Evolutionary conservation across 2,113 vertebrate species (phyloP), one percentile per base, ranked within the genome.

Genomic region (Perca fluviatilis): DNA sequence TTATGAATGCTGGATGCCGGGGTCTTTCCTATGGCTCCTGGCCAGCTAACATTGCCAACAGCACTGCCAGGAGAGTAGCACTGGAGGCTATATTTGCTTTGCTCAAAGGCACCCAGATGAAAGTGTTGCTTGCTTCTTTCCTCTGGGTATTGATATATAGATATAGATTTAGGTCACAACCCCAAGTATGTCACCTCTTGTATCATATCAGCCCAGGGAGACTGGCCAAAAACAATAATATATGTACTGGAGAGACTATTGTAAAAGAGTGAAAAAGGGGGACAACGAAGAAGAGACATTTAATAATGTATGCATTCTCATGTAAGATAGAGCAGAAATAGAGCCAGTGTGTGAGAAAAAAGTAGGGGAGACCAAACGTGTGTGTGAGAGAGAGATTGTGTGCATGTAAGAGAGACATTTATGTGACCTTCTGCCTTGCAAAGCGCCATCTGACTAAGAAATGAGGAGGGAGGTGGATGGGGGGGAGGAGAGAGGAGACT

Each of bases 371-470:
- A 70, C 65, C 76, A 23, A 76, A 61, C 80, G 69, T 82, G 54
- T 61, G 19, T 64, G 51, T 46, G 70, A 43, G 54, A 51, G 77
- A 77, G 33, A 23, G 72, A 60, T 18, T 79, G 88, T 89, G 85
- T 88, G 86, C 77, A 83, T 61, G 90, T 81, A 76, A 84, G 82
- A 85, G 86, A 93, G 92, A 89, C 86, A 91, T 93, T 91, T 92
- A 85, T 87, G 89, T 94, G 93, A 94, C 93, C 92, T 93, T 94
- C 92, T 92, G 89, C 79, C 81, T 90, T 27, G 79, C 83, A 84
- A 83, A 93, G 86, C 91, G 83, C 87, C 84, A 89, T 92, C 93
- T 93, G 92, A 93, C 91, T 93, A 86, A 85, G 88, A 90, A 92
- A 94, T 94, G 91, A 93, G 92, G 73, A 88, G 88, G 84, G 85